phyloP scores from a whole-genome alignment of 1,140 invertebrate genomes.

The Trachymyrmex septentrionalis region DNA sequence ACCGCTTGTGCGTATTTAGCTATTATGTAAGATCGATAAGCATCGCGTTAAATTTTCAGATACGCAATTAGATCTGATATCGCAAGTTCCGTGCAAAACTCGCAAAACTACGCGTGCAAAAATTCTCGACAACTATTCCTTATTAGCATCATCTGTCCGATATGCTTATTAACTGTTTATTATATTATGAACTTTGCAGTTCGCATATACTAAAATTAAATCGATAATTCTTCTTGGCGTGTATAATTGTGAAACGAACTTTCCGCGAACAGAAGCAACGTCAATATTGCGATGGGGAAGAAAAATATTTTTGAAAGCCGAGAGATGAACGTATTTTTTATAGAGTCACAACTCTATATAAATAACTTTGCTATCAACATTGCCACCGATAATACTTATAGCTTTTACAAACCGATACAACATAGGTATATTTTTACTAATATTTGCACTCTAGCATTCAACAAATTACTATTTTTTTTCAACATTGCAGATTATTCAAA shows the following conservation, averaged over 20 bases:
- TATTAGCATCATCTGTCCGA: not conserved
- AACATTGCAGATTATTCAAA: not conserved
- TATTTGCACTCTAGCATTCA: not conserved
- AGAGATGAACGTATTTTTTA: slow-evolving; percentile 31
- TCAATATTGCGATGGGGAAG: not conserved
- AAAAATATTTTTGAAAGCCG: slow-evolving; percentile 31
- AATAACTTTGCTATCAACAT: slow-evolving; percentile 23
- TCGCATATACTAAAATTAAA: slow-evolving; percentile 6
- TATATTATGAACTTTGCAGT: not conserved
- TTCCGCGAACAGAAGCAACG: not conserved
- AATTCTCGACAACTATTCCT: not conserved
- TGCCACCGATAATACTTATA: slow-evolving; percentile 24
- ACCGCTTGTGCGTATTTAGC: not conserved
- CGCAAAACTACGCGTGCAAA: not conserved
- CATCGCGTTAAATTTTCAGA: slow-evolving; percentile 12
- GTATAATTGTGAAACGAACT: not conserved
- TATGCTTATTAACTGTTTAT: slow-evolving; percentile 19
- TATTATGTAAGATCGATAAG: slow-evolving; percentile 44
- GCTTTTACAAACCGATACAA: slow-evolving; percentile 10
- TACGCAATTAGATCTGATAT: slow-evolving; percentile 29
- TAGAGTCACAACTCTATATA: slow-evolving; percentile 4
- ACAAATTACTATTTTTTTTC: not conserved
- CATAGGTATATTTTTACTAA: not conserved
- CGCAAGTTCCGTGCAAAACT: not conserved
- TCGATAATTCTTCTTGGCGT: not conserved